Evolutionary conservation across 2,113 vertebrate genomes (phyloP).

Genomic region (Fukomys damarensis): DNA sequence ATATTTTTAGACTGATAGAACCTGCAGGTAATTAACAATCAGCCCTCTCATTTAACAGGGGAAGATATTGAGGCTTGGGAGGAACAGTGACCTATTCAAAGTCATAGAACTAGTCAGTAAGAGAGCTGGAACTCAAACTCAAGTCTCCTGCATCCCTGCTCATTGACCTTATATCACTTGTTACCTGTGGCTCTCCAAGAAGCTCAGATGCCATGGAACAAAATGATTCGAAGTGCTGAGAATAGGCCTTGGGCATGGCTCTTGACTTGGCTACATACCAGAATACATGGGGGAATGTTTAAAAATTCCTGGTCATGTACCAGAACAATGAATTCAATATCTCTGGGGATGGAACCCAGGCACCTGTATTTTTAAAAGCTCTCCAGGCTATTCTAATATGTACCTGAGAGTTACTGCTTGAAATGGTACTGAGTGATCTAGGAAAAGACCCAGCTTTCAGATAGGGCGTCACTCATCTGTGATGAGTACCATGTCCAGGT

Average conservation of each 20-base stretch:
- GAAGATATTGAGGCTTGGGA: background rate
- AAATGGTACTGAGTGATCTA: background rate
- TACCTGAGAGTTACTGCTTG: background rate
- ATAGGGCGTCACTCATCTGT: background rate
- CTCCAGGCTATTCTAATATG: background rate
- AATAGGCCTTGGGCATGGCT: background rate
- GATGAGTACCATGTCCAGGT: fast-evolving
- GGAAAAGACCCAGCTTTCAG: background rate
- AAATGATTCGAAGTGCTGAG: background rate
- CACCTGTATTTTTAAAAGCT: background rate
- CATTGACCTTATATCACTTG: background rate
- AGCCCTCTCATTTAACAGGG: background rate
- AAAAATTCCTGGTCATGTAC: background rate
- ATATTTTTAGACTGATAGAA: background rate
- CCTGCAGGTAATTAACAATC: background rate
- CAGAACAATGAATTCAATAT: background rate
- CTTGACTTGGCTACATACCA: background rate
- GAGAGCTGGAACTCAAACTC: background rate
- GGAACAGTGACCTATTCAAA: background rate
- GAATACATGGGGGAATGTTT: background rate
- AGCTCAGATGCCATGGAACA: background rate
- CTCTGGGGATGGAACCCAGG: background rate
- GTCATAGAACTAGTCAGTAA: background rate
- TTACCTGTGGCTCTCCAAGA: background rate
- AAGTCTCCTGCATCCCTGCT: background rate